Evolutionary conservation across 2,888 invertebrate species (phyloP).

Genomic region (Rhogogaster chlorosoma): DNA sequence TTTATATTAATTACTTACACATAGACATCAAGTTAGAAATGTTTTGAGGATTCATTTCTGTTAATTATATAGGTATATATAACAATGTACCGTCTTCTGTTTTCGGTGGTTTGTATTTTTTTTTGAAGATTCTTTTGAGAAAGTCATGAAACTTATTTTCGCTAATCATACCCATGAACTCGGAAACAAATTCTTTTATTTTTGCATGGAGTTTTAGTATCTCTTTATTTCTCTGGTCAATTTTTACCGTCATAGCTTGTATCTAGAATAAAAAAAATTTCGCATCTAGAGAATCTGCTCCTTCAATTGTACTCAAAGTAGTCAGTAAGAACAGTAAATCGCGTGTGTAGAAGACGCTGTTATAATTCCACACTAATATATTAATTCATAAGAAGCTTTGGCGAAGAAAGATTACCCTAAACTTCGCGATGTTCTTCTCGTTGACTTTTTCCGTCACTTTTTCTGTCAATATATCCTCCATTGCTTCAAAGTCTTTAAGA

Average conservation of each 20-base stretch:
- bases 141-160: slow-evolving; percentile 90
- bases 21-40: not conserved
- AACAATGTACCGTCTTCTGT: slow-evolving; percentile 78
- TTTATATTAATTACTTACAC: not conserved
- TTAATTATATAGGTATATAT: not conserved
- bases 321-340: not conserved
- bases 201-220: slow-evolving; percentile 78
- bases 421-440: slow-evolving; percentile 73
- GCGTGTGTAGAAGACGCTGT: too few species aligned
- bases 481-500: slow-evolving; percentile 86
- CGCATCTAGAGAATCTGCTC: not conserved
- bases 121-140: slow-evolving; percentile 89
- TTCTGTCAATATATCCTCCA: slow-evolving; percentile 83
- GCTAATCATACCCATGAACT: slow-evolving; percentile 81
- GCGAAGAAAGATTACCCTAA: slow-evolving; percentile 59
- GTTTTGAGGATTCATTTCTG: not conserved
- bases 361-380: slow-evolving; percentile 1
- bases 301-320: not conserved
- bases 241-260: slow-evolving; percentile 72
- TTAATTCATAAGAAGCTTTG: not conserved
- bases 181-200: slow-evolving; percentile 78
- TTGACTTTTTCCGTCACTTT: slow-evolving; percentile 81
- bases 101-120: slow-evolving; percentile 88
- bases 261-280: slow-evolving; percentile 59
- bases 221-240: slow-evolving; percentile 78